Percentiles rank a stretch among this genome's conserved stretches.
Conservation (phyloP, 2,797 vertebrate genomes). For the Geotrypetes seraphini region DNA sequence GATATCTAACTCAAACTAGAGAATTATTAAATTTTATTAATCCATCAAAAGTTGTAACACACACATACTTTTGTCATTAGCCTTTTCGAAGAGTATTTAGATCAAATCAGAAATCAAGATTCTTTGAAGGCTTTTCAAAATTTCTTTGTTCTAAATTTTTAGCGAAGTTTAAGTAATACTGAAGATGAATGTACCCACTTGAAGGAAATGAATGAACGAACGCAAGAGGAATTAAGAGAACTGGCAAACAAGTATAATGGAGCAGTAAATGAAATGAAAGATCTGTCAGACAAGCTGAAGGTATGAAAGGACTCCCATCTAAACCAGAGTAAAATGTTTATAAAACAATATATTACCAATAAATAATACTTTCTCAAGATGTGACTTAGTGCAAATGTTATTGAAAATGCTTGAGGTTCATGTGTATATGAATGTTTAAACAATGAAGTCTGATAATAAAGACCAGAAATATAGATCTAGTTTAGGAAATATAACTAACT, state of each 20-base stretch:
- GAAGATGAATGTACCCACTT: constrained; percentile 98
- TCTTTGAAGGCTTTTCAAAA: no score
- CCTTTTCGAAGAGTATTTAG: not conserved
- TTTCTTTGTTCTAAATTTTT: constrained; percentile 36
- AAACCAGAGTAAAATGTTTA: not conserved
- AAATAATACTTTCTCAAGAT: not conserved
- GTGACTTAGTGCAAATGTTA: not conserved
- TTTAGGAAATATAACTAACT: no score
- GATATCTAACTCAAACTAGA: no score
- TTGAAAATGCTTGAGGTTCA: no score
- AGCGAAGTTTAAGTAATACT: constrained; percentile 93
- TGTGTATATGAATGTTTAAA: no score
- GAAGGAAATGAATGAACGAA: constrained; percentile 92
- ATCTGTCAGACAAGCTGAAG: constrained; percentile 94
- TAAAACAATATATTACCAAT: not conserved
- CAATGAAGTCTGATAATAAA: no score
- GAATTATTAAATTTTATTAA: not conserved
- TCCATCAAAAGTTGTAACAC: not conserved
- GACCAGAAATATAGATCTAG: no score
- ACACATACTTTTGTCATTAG: not conserved
- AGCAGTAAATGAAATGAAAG: constrained; percentile 94
- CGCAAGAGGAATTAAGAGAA: constrained; percentile 90
- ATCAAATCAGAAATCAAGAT: no score
- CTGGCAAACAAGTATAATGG: constrained; percentile 95
- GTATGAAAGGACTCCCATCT: constrained; percentile 40